A percentile compares a stretch with the other conserved stretches of the same genome.
Evolutionary conservation across 2,113 vertebrate genomes (phyloP).

Genomic region (Chaetura pelagica): DNA sequence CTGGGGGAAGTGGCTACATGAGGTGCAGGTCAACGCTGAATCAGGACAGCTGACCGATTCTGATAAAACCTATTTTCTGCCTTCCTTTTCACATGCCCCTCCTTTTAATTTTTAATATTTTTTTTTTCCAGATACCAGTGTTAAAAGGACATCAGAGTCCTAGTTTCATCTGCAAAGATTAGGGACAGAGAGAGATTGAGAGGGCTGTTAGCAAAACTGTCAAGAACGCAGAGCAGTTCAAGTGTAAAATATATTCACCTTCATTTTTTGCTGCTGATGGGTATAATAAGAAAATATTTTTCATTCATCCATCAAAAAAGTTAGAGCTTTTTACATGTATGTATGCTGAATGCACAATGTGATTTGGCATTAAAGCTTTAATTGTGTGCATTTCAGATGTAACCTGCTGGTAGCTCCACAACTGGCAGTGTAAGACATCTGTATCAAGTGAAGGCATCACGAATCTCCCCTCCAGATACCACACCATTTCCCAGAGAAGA

Average conservation of each 20-base stretch:
- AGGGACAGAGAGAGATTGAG: neutral
- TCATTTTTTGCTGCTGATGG: neutral
- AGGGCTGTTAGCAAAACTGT: constrained; percentile 37
- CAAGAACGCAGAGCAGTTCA: neutral
- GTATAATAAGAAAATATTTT: constrained; percentile 44
- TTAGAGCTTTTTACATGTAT: neutral
- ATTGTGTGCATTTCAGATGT: neutral
- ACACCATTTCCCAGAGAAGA: accelerated
- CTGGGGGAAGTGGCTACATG: neutral
- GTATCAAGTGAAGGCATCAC: neutral
- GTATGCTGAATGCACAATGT: neutral
- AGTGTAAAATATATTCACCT: constrained; percentile 54
- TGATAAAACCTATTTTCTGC: neutral
- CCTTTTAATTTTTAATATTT: neutral
- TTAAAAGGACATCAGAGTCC: constrained; percentile 9
- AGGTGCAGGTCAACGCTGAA: neutral
- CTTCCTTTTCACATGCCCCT: neutral
- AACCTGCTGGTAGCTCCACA: neutral
- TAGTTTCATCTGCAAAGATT: constrained; percentile 7
- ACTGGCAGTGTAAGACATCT: neutral
- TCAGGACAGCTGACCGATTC: neutral
- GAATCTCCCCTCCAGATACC: constrained; percentile 25
- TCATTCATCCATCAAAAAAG: constrained; percentile 5
- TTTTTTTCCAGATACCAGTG: neutral
- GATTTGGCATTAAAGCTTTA: constrained; percentile 2